phyloP scores from a whole-genome alignment of 1,140 invertebrate genomes.

The Drosophila pseudoobscura region DNA sequence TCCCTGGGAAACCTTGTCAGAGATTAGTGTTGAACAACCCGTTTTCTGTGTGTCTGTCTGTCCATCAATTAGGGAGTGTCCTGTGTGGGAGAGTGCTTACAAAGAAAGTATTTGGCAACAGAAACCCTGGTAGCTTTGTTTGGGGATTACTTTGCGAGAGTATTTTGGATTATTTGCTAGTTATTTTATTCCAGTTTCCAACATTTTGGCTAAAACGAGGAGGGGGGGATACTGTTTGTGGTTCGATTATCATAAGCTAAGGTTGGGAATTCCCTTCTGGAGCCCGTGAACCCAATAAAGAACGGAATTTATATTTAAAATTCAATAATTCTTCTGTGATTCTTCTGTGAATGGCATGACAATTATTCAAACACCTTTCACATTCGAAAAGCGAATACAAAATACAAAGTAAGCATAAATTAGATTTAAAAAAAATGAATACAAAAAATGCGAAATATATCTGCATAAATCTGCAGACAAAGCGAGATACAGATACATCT shows the following conservation, averaged over 20 bases:
- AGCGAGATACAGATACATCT: slow-evolving; percentile 2
- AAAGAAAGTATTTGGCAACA: slow-evolving; percentile 33
- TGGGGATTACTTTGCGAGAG: slow-evolving; percentile 21
- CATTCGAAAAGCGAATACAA: slow-evolving; percentile 2
- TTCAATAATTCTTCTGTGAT: slow-evolving; percentile 3
- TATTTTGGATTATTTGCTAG: background rate
- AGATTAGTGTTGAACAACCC: slow-evolving; percentile 38
- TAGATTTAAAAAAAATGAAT: slow-evolving; percentile 61
- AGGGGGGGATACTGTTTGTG: background rate
- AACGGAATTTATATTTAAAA: slow-evolving; percentile 1
- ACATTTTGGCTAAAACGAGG: background rate
- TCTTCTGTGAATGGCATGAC: slow-evolving; percentile 22
- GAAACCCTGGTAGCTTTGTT: slow-evolving; percentile 38
- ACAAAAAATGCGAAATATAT: slow-evolving; percentile 48
- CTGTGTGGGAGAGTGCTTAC: slow-evolving; percentile 12
- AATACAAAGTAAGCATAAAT: slow-evolving; percentile 46
- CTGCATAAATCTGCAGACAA: slow-evolving; percentile 64
- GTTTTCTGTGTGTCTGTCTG: slow-evolving; percentile 26
- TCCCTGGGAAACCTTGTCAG: too few species aligned
- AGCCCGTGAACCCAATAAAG: background rate
- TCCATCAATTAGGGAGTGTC: slow-evolving; percentile 33
- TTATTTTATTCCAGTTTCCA: slow-evolving; percentile 16
- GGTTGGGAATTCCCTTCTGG: background rate
- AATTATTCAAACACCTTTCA: slow-evolving; percentile 49
- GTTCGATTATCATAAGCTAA: background rate